Evolutionary conservation across 2,888 invertebrate genomes (phyloP).

Genomic region (Cosmia trapezina): DNA sequence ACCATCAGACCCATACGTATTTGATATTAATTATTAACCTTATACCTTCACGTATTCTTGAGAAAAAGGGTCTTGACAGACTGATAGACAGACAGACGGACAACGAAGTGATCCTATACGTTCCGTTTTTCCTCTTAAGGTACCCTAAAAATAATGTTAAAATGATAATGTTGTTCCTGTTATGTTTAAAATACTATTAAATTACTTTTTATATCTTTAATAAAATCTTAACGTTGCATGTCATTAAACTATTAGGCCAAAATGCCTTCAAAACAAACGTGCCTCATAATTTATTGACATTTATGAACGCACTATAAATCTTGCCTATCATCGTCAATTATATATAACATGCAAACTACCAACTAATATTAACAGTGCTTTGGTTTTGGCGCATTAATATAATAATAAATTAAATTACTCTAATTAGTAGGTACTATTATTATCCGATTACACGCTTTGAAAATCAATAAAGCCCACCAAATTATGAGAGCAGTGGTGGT

Average conservation of each 20-base stretch:
- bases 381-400: neutral
- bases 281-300: slow-evolving; percentile 37
- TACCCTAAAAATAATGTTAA: too few relatives aligned
- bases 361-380: slow-evolving; percentile 7
- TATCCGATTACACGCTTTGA: neutral
- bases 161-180: too few relatives aligned
- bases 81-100: too few relatives aligned
- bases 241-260: slow-evolving; percentile 44
- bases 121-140: too few relatives aligned
- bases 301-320: slow-evolving; percentile 32
- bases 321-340: slow-evolving; percentile 22
- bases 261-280: slow-evolving; percentile 39
- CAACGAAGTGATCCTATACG: too few relatives aligned
- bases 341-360: slow-evolving; percentile 6
- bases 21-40: too few relatives aligned
- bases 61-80: too few relatives aligned
- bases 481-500: too few relatives aligned
- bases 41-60: too few relatives aligned
- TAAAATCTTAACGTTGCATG: slow-evolving; percentile 37
- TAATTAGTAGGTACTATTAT: neutral
- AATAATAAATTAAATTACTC: neutral
- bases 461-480: neutral
- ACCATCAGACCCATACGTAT: too few relatives aligned
- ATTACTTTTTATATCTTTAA: slow-evolving; percentile 4
- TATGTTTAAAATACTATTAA: too few relatives aligned